Evolutionary conservation across 2,113 vertebrate genomes (phyloP).

Genomic region (Onychostoma macrolepis): DNA sequence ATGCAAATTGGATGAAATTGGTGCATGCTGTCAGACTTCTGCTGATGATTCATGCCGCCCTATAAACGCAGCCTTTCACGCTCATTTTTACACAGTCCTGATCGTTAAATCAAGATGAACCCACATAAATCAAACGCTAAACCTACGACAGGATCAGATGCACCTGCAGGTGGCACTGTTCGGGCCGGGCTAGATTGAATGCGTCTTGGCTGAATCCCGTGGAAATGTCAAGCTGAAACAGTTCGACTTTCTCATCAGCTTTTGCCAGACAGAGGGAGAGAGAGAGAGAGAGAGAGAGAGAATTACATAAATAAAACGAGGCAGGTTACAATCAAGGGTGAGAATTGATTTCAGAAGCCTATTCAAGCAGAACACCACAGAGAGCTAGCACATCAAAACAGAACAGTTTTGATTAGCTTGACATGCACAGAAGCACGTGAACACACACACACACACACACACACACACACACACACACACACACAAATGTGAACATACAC

Average conservation of each 20-base stretch:
- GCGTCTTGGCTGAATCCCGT: not conserved
- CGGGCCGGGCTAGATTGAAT: not conserved
- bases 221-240: slow-evolving; percentile 9
- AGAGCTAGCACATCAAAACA: slow-evolving; percentile 36
- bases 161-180: not conserved
- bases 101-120: slow-evolving; percentile 6
- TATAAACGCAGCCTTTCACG: not conserved
- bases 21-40: slow-evolving; percentile 22
- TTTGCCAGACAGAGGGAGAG: not conserved
- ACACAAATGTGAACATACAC: not conserved
- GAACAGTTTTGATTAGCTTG: slow-evolving; percentile 37
- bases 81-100: slow-evolving; percentile 20
- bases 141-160: not conserved
- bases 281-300: slow-evolving; percentile 6
- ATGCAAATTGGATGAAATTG: slow-evolving; percentile 39
- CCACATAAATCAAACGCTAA: not conserved
- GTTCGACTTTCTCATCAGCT: slow-evolving; percentile 11
- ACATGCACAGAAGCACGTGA: not conserved
- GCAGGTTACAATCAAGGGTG: slow-evolving; percentile 44
- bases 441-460: not conserved
- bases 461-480: not conserved
- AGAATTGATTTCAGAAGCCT: slow-evolving; percentile 44
- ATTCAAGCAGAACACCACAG: slow-evolving; percentile 34
- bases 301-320: slow-evolving; percentile 48
- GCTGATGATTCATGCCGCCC: slow-evolving; percentile 27